Percentiles rank a stretch among this genome's conserved stretches.
Conservation (phyloP, 92 coral and sea anemone genomes). For the Galaxea fascicularis region DNA sequence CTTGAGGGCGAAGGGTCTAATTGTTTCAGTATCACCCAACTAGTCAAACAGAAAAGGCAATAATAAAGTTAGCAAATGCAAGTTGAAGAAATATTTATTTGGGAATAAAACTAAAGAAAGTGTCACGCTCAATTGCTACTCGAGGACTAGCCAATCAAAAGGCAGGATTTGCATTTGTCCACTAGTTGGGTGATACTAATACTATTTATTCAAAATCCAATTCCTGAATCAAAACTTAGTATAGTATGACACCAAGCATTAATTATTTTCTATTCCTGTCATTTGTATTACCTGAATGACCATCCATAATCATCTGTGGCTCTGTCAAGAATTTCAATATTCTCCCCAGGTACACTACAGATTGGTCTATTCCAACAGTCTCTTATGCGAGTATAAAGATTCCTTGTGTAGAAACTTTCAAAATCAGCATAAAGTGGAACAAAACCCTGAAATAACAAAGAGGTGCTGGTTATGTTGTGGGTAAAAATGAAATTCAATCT, state of each 20-base stretch:
- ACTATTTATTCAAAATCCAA: too few species aligned
- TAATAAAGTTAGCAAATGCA: too few species aligned
- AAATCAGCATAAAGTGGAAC: slow-evolving; percentile 95
- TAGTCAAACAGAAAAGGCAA: too few species aligned
- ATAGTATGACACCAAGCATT: not conserved
- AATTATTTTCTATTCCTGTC: not conserved
- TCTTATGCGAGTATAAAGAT: slow-evolving; percentile 83
- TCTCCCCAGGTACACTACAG: slow-evolving; percentile 92
- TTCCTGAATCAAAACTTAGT: not conserved
- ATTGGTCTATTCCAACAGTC: slow-evolving; percentile 98
- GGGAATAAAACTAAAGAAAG: too few species aligned
- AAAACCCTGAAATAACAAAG: slow-evolving; percentile 75
- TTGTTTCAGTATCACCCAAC: too few species aligned
- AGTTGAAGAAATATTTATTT: too few species aligned
- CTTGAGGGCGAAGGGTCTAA: too few species aligned
- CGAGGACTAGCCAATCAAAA: too few species aligned
- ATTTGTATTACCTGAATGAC: slow-evolving; percentile 85
- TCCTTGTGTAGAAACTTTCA: slow-evolving; percentile 97
- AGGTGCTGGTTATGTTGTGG: not conserved
- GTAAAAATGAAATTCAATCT: not conserved
- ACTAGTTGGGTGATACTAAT: too few species aligned
- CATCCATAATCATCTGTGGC: slow-evolving; percentile 83
- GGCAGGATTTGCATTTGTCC: too few species aligned
- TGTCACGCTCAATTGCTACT: too few species aligned
- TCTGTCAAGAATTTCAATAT: slow-evolving; percentile 84